Evolutionary conservation across 2,113 vertebrate genomes (phyloP).

Genomic region (Conger conger): DNA sequence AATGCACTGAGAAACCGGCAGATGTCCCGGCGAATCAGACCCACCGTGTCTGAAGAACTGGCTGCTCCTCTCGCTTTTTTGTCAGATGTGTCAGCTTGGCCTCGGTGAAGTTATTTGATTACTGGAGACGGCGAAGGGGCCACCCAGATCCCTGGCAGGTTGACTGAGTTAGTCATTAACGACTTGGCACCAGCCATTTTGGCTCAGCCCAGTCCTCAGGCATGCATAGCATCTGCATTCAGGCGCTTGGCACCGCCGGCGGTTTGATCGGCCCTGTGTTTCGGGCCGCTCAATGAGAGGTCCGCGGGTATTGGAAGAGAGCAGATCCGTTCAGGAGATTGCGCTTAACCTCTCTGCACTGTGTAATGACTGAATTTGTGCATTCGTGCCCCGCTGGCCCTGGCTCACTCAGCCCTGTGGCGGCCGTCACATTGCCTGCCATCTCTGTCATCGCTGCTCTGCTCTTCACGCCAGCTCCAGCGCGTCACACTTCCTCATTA

Average conservation of each 20-base stretch:
- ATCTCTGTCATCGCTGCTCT: neutral
- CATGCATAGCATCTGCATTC: neutral
- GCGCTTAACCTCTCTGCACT: neutral
- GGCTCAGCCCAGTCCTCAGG: slow-evolving; percentile 1
- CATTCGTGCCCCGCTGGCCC: neutral
- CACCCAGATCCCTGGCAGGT: slow-evolving; percentile 16
- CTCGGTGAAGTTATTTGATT: slow-evolving; percentile 24
- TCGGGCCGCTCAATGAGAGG: neutral
- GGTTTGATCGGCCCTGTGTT: neutral
- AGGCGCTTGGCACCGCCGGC: slow-evolving; percentile 10
- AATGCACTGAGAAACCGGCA: neutral
- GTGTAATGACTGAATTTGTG: neutral
- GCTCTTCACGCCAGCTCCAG: neutral
- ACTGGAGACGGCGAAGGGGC: slow-evolving; percentile 9
- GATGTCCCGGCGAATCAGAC: slow-evolving; percentile 13
- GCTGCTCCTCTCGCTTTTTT: slow-evolving; percentile 19
- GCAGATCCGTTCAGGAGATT: neutral
- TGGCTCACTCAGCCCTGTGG: neutral
- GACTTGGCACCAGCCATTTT: slow-evolving; percentile 12
- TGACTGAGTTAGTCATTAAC: slow-evolving; percentile 30
- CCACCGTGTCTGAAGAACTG: slow-evolving; percentile 8
- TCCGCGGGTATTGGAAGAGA: neutral
- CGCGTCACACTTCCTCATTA: neutral
- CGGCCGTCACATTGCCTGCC: neutral
- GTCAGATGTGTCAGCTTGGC: slow-evolving; percentile 20